Evolutionary conservation across 1,140 invertebrate species (phyloP), one percentile per base, ranked within the genome.

Genomic region (Trichogramma pretiosum): DNA sequence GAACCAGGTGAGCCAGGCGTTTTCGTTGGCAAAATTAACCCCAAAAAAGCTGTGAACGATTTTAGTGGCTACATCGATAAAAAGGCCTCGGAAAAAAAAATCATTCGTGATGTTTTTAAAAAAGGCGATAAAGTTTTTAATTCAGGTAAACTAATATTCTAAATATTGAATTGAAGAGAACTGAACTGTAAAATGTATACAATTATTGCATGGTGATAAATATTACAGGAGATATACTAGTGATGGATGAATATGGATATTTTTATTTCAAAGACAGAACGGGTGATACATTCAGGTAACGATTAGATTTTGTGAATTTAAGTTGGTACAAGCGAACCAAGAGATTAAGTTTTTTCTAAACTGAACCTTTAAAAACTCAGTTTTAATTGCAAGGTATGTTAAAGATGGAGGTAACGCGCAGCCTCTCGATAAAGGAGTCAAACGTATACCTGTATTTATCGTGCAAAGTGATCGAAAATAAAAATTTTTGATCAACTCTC

Each of bases 241-340:
- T 89, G 1, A 85, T 84, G 78, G 93, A 98, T 64, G 83, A 93
- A 37, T 78, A 84, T 30, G 93, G 93, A 4, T 97, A 94, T 66
- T 86, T 91, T 58, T 98, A 92, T 67, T 98, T 98, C 68, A 89
- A 85, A 56, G 94, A 98, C 64, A 79, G 95, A 55, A 94, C 89
- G 14, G 94, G 94, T 10, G 94, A 98, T 63, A 98, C 94, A 1
- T 98, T 90, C 64, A 81, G 90, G 75, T 81, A 67, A 63, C 45
- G 52, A 40, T 34, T 37, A 47, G n/a, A 11, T 28, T 28, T 28
- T 28, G n/a, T n/a, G n/a, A n/a, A n/a, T n/a, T n/a, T n/a, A n/a
- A n/a, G n/a, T n/a, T n/a, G n/a, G n/a, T n/a, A n/a, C n/a, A n/a
- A n/a, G n/a, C n/a, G n/a, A n/a, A n/a, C n/a, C n/a, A n/a, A n/a